These are phyloP conservation scores for Mylabris phalerata DNA, from an alignment of 1,140 invertebrate genomes.

Conservation along the genomic window DNA sequence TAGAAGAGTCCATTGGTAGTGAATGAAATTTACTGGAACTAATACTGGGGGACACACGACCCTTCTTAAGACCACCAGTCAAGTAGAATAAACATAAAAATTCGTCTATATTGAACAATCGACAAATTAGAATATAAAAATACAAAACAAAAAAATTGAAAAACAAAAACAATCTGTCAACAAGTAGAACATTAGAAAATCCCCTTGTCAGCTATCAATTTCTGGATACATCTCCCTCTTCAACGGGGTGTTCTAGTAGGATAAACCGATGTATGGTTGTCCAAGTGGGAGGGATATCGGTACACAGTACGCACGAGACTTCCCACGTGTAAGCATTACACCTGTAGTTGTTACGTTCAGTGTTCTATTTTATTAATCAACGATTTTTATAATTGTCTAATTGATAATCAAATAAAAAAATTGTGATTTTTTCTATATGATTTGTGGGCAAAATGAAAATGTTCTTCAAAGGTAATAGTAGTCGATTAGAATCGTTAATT, in stretches of 20 bases:
- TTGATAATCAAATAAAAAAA: neutral
- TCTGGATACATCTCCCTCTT: too few species aligned
- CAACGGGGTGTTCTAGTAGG: slow-evolving; percentile 1
- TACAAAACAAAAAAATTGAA: too few species aligned
- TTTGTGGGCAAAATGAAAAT: slow-evolving; percentile 20
- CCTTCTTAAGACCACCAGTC: too few species aligned
- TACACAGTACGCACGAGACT: slow-evolving; percentile 10
- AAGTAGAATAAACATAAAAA: too few species aligned
- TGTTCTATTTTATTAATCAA: neutral
- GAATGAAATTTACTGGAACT: slow-evolving; percentile 9
- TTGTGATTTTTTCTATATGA: slow-evolving; percentile 4
- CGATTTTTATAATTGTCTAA: too few species aligned
- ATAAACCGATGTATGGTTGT: slow-evolving; percentile 10
- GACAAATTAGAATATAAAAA: too few species aligned
- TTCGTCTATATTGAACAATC: too few species aligned
- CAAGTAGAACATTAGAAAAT: too few species aligned
- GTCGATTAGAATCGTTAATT: slow-evolving; percentile 68
- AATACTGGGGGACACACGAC: neutral
- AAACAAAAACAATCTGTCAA: too few species aligned
- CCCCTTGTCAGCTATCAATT: too few species aligned
- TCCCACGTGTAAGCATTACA: slow-evolving; percentile 13
- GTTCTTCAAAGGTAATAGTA: slow-evolving; percentile 58
- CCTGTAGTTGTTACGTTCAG: neutral
- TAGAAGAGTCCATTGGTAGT: neutral
- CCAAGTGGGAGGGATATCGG: slow-evolving; percentile 9